Percentiles rank a stretch among this genome's conserved stretches.
Evolutionary conservation across 2,113 vertebrate species (phyloP).

Genomic region (Ophiodon elongatus): DNA sequence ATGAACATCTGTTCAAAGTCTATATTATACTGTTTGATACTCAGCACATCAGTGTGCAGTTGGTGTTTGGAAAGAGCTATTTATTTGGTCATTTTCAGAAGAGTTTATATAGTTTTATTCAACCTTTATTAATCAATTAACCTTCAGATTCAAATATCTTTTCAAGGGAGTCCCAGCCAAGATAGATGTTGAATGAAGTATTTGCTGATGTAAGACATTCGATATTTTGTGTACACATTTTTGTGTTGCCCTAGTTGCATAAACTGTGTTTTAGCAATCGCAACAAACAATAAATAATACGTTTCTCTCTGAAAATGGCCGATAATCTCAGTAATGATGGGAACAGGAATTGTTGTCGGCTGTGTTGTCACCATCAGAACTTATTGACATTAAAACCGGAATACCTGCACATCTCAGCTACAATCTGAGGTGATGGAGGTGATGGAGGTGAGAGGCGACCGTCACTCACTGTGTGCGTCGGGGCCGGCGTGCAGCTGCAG

Average conservation of each 20-base stretch:
- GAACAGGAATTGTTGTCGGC: background rate
- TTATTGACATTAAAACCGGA: background rate
- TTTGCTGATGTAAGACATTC: background rate
- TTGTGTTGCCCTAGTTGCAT: background rate
- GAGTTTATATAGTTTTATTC: no score
- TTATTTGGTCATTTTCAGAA: no score
- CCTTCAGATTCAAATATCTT: background rate
- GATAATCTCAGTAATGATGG: no score
- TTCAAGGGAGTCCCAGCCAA: background rate
- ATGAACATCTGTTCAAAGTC: background rate
- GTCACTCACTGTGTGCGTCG: constrained; percentile 88
- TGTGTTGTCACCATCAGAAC: background rate
- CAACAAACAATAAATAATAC: background rate
- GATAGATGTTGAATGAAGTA: no score
- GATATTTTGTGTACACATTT: background rate
- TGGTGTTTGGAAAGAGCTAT: no score
- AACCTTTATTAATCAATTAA: no score
- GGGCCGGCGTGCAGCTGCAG: constrained; percentile 89
- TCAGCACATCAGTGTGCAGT: no score
- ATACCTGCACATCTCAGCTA: background rate
- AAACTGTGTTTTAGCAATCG: background rate
- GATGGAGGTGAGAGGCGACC: rapidly evolving
- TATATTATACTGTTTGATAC: background rate
- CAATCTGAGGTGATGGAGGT: background rate
- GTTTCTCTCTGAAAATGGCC: background rate